Evolutionary conservation across 2,797 vertebrate species (phyloP).

Genomic region (Cyprinella venusta): DNA sequence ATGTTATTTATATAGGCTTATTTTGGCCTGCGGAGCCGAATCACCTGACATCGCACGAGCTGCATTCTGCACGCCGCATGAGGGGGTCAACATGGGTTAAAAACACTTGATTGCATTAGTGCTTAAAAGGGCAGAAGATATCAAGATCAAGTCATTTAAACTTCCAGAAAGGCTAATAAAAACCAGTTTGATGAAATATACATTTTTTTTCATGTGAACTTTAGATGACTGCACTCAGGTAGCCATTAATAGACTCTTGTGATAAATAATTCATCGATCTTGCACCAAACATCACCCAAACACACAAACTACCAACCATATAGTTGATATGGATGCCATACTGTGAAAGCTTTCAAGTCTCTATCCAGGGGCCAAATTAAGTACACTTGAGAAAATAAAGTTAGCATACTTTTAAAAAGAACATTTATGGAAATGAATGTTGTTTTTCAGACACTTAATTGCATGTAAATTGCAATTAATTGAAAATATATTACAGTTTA

Average conservation of each 20-base stretch:
- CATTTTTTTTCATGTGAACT: slow-evolving; percentile 43
- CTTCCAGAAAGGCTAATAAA: slow-evolving; percentile 26
- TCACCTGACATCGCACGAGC: not conserved
- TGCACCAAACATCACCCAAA: slow-evolving; percentile 10
- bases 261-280: slow-evolving; percentile 45
- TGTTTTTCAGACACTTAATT: not conserved
- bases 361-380: not conserved
- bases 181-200: slow-evolving; percentile 33
- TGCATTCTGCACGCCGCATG: slow-evolving; percentile 42
- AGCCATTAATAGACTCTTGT: slow-evolving; percentile 5
- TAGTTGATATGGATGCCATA: not conserved
- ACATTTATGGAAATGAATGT: not conserved
- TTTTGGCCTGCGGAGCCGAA: slow-evolving; percentile 59
- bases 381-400: not conserved
- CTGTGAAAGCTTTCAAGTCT: not conserved
- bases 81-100: slow-evolving; percentile 44
- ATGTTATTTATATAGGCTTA: slow-evolving; percentile 68
- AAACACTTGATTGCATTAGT: slow-evolving; percentile 44
- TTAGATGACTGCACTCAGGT: slow-evolving; percentile 34
- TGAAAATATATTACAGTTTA: not conserved
- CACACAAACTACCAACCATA: not conserved
- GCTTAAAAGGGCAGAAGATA: slow-evolving; percentile 49
- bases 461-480: not conserved
- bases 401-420: not conserved
- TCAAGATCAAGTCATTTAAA: slow-evolving; percentile 47